phyloP scores from a whole-genome alignment of 1,140 invertebrate genomes.

The Whitmania pigra region DNA sequence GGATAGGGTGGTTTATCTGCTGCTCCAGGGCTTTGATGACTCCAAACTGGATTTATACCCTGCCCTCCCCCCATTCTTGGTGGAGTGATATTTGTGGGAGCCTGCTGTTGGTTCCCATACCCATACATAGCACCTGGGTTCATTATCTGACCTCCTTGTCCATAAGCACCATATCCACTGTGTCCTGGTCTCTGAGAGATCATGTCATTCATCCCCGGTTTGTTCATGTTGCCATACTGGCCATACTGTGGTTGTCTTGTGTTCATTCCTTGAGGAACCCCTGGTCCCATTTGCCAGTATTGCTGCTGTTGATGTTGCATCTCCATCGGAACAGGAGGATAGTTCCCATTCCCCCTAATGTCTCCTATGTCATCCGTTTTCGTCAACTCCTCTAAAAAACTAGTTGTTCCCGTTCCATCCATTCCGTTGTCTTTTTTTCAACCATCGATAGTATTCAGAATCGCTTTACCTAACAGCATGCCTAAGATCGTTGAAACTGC shows the following conservation, averaged over 20 bases:
- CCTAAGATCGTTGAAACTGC: no score
- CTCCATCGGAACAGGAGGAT: neutral
- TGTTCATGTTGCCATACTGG: neutral
- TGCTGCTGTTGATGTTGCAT: neutral
- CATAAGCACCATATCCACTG: neutral
- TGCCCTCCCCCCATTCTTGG: neutral
- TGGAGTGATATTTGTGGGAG: neutral
- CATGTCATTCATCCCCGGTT: conserved; percentile 1
- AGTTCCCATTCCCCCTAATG: neutral
- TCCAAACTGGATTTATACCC: neutral
- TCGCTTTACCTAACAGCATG: no score
- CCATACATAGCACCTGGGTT: neutral
- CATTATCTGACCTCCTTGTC: neutral
- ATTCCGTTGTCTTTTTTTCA: neutral
- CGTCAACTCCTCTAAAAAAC: conserved; percentile 10
- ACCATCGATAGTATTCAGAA: no score
- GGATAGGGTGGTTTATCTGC: neutral
- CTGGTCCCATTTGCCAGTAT: conserved; percentile 5
- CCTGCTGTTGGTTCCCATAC: neutral
- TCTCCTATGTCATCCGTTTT: neutral
- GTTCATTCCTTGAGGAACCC: conserved; percentile 1
- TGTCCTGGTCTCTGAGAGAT: neutral
- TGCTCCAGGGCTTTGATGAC: conserved; percentile 7
- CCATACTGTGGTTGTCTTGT: conserved; percentile 9
- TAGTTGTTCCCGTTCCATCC: conserved; percentile 4